These are phyloP conservation scores for Rhynchonycteris naso DNA, from an alignment of 2,797 vertebrate species.

Conservation along the genomic window DNA sequence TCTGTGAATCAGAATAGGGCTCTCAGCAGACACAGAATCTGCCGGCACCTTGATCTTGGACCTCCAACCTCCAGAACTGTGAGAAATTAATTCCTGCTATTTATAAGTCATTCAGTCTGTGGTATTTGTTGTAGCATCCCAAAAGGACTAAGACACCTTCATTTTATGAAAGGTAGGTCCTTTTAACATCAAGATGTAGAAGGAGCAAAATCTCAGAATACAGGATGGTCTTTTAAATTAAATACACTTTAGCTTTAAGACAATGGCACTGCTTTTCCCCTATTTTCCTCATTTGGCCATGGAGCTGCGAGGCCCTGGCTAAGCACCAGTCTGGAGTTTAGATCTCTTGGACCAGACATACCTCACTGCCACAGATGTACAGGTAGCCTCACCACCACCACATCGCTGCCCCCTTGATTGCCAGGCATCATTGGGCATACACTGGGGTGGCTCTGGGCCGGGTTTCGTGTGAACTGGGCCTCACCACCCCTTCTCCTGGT, in stretches of 20 bases:
- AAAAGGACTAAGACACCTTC: fast-evolving
- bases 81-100: no score
- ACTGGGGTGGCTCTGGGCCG: background rate
- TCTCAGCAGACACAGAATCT: background rate
- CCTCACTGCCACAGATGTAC: background rate
- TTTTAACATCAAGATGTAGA: background rate
- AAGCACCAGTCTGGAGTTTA: background rate
- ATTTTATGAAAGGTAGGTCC: background rate
- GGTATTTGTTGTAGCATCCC: background rate
- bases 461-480: background rate
- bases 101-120: background rate
- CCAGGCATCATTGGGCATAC: fast-evolving
- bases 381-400: background rate
- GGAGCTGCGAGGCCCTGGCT: background rate
- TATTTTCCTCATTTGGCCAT: background rate
- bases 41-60: background rate
- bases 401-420: fast-evolving
- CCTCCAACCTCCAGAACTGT: background rate
- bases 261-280: background rate
- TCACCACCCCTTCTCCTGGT: background rate
- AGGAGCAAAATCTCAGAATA: background rate
- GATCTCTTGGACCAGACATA: background rate
- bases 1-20: background rate
- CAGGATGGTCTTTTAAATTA: no score
- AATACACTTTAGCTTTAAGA: no score